A percentile compares a stretch with the other conserved stretches of the same genome.
Conservation (phyloP, 1,140 invertebrate species). For the Zaprionus kolodkinae region DNA sequence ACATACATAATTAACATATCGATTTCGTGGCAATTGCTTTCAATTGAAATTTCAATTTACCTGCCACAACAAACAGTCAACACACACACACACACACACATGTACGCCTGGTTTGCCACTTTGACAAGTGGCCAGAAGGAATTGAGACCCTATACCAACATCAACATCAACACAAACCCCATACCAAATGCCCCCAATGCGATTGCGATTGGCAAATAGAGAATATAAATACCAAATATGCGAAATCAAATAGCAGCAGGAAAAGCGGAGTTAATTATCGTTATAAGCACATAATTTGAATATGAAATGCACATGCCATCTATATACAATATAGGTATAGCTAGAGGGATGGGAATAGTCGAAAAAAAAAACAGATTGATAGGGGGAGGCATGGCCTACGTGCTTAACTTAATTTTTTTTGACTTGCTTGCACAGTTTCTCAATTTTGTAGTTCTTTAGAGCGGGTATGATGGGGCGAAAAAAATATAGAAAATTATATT, state of each 20-base stretch:
- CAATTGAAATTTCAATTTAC: slow-evolving; percentile 19
- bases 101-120: slow-evolving; percentile 3
- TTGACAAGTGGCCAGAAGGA: slow-evolving; percentile 11
- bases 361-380: too few relatives aligned
- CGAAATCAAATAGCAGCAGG: slow-evolving; percentile 11
- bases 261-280: slow-evolving; percentile 33
- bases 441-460: too few relatives aligned
- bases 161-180: neutral
- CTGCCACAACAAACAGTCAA: slow-evolving; percentile 7
- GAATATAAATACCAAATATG: neutral
- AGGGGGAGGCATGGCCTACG: too few relatives aligned
- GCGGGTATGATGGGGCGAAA: too few relatives aligned
- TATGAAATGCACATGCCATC: slow-evolving; percentile 25
- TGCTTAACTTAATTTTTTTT: too few relatives aligned
- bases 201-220: neutral
- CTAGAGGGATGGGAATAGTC: too few relatives aligned
- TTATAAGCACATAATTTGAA: slow-evolving; percentile 25
- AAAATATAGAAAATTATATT: too few relatives aligned
- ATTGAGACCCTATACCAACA: neutral
- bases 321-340: too few relatives aligned
- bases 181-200: neutral
- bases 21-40: slow-evolving; percentile 1
- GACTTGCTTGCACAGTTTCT: too few relatives aligned
- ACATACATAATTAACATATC: slow-evolving; percentile 19
- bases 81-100: slow-evolving; percentile 2